These are phyloP conservation scores for Corydoras maculifer DNA, from an alignment of 2,113 vertebrate species.

Conservation along the genomic window DNA sequence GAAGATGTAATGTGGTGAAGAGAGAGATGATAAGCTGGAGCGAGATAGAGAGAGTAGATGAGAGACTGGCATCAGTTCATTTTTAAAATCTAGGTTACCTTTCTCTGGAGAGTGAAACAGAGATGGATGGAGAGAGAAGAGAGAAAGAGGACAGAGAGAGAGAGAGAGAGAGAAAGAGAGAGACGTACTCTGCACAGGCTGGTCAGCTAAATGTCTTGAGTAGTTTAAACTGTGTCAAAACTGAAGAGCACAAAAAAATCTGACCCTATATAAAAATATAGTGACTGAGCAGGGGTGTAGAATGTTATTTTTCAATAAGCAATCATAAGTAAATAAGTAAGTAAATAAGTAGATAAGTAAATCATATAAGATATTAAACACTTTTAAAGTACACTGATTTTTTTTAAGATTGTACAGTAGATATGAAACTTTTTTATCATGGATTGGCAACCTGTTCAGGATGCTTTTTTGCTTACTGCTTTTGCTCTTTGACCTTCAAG, in stretches of 20 bases:
- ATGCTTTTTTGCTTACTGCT: too few relatives aligned
- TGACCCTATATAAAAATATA: background rate
- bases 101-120: conserved; percentile 66
- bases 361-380: too few relatives aligned
- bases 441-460: too few relatives aligned
- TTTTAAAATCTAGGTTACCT: conserved; percentile 75
- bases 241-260: conserved; percentile 9
- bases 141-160: conserved; percentile 40
- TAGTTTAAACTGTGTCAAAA: conserved; percentile 9
- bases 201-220: conserved; percentile 2
- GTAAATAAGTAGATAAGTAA: too few relatives aligned
- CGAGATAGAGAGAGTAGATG: conserved; percentile 42
- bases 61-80: conserved; percentile 66
- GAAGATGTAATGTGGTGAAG: conserved; percentile 42
- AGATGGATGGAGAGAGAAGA: conserved; percentile 38
- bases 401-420: too few relatives aligned
- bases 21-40: conserved; percentile 42
- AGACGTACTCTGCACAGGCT: conserved; percentile 38
- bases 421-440: too few relatives aligned
- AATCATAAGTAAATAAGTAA: too few relatives aligned
- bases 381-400: too few relatives aligned
- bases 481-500: too few relatives aligned
- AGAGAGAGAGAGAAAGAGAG: conserved; percentile 26
- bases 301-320: too few relatives aligned
- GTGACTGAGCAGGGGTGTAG: too few relatives aligned